Evolutionary conservation across 2,113 vertebrate species (phyloP).

Genomic region (Cinclus mexicanus): DNA sequence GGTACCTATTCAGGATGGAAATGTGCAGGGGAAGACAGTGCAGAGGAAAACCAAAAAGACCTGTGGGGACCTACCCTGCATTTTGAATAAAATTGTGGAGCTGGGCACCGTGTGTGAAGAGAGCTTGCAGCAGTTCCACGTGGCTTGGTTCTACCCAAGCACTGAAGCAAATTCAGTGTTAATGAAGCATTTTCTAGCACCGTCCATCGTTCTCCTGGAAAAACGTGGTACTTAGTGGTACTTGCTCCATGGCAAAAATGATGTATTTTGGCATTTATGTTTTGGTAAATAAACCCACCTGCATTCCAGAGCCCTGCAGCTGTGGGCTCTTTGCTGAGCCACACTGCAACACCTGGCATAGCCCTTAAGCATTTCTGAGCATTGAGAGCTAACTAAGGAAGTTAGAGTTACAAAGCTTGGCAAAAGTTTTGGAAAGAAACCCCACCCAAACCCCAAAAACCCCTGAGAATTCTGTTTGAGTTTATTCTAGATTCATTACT

Average conservation of each 20-base stretch:
- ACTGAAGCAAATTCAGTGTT: background rate
- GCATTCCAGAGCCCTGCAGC: background rate
- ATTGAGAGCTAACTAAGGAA: background rate
- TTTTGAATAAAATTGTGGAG: background rate
- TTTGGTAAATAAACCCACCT: background rate
- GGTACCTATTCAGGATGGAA: background rate
- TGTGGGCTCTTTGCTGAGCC: background rate
- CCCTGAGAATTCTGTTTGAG: background rate
- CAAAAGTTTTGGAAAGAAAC: background rate
- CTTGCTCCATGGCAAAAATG: background rate
- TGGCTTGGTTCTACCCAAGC: background rate
- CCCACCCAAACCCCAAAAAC: accelerated
- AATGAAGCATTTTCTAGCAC: background rate
- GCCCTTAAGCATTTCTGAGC: background rate
- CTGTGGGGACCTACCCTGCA: background rate
- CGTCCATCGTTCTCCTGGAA: background rate
- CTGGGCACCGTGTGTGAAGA: background rate
- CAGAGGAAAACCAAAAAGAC: background rate
- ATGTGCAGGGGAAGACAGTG: background rate
- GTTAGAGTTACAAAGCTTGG: background rate
- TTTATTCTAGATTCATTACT: background rate
- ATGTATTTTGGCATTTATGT: background rate
- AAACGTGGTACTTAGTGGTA: background rate
- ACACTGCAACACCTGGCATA: background rate
- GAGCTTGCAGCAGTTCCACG: background rate